Conservation (phyloP, 1,140 invertebrate genomes). For the Heliconius nattereri region DNA sequence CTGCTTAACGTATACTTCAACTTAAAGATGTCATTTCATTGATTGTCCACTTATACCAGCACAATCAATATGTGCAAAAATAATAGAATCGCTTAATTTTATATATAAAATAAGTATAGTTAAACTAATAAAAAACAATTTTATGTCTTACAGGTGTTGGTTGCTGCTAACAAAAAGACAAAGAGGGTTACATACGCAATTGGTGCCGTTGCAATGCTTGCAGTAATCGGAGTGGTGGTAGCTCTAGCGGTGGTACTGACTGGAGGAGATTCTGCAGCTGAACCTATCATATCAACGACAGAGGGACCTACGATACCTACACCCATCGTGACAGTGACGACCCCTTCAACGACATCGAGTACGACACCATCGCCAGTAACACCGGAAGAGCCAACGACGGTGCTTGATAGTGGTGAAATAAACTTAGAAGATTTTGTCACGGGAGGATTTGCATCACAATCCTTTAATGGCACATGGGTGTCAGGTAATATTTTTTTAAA, state of each 20-base stretch:
- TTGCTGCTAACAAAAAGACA: conserved; percentile 60
- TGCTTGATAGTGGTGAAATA: conserved; percentile 40
- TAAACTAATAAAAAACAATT: too few relatives aligned
- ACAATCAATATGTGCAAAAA: too few relatives aligned
- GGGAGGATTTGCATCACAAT: conserved; percentile 54
- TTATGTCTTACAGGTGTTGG: conserved; percentile 57
- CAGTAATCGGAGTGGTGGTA: conserved; percentile 56
- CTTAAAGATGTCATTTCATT: too few relatives aligned
- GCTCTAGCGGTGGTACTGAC: conserved; percentile 62
- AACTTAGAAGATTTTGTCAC: conserved; percentile 65
- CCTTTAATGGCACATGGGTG: conserved; percentile 65
- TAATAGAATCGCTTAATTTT: too few relatives aligned
- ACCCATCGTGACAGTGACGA: conserved; percentile 28
- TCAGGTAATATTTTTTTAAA: conserved; percentile 48
- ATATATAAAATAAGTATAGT: too few relatives aligned
- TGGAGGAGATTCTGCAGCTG: conserved; percentile 49
- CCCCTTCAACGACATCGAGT: conserved; percentile 35
- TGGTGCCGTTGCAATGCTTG: conserved; percentile 61
- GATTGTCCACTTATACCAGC: too few relatives aligned
- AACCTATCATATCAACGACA: conserved; percentile 49
- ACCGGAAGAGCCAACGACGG: conserved; percentile 33
- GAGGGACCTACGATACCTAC: conserved; percentile 42
- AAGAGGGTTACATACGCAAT: conserved; percentile 61
- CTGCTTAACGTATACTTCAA: too few relatives aligned
- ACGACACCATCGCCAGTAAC: conserved; percentile 41